Evolutionary conservation across 2,888 invertebrate genomes (phyloP), one percentile per base, ranked within the genome.

Genomic region (Trichogramma dendrolimi): DNA sequence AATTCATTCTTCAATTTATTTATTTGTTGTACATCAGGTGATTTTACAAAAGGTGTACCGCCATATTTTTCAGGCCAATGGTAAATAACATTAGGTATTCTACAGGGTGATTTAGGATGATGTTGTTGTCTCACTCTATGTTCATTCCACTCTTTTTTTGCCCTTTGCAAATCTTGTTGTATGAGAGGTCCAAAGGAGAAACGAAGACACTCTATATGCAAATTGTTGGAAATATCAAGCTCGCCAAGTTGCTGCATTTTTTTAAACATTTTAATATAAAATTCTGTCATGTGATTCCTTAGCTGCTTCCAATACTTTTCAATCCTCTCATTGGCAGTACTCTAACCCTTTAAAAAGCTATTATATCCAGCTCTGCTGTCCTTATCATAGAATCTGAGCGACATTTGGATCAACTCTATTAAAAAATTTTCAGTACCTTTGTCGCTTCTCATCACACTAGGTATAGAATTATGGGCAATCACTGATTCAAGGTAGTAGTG

Each of bases 151-250:
- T 64, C 55, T 8, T 27, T 40, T 42, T 49, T 49, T 27, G 48
- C 41, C 1, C 47, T 55, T 55, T 64, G 48, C 11, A 64, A 59
- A 49, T 64, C 61, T 47, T 49, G 39, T 39, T 40, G 7, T 5
- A 64, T 51, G 5, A 61, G 47, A 38, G 58, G 64, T 6, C 61
- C 64, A 52, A 64, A 64, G 49, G 61, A 61, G 27, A 40, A 64
- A n/a, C 64, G 5, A 8, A 61, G 55, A 6, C 54, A 47, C 40
- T 64, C 61, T 4, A 46, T 11, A 6, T 61, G 58, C 7, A 64
- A 39, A 1, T 11, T 8, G 39, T 50, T 44, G 10, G 55, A 52
- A 52, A 54, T 51, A 7, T 58, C 5, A 43, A 55, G 44, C 7
- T 52, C 1, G n/a, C 50, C 42, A 6, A 1, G 6, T 8, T 58